Evolutionary conservation across 2,113 vertebrate species (phyloP), one percentile per base, ranked within the genome.

Genomic region (Etheostoma cragini): DNA sequence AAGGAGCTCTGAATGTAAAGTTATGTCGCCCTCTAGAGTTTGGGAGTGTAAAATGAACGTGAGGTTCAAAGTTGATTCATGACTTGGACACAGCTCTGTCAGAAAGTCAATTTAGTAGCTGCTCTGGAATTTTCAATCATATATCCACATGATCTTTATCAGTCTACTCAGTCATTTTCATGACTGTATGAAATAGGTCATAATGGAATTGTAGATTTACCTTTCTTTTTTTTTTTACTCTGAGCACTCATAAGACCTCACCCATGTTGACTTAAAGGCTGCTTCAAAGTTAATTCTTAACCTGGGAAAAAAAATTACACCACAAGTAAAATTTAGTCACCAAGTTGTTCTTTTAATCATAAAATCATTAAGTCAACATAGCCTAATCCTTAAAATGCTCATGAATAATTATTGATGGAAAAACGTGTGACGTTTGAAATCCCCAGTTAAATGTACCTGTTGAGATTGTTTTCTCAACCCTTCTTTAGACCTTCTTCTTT

Each of bases 21-120:
- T 24, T 56, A 21, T 78, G 47, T 74, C 60, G 79, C 76, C 84
- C 84, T 47, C 86, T 86, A 33, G 21, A 46, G 86, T 16, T 78
- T 38, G 17, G 82, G 76, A 81, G 65, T 47, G n/a, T 61, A 4
- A 61, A 53, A 21, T 26, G 19, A 16, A 13, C 1, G 17, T 6
- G 53, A 33, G 8, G 69, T 21, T 49, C 24, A 49, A 15, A 60
- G 54, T 47, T 26, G 3, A 78, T 16, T 47, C n/a, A 21, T 67
- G 26, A 76, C 60, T 3, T 2, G 38, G 38, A 42, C 10, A 65
- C 22, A 15, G 24, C 19, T 67, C 19, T 67, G 65, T 42, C 38
- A 42, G 8, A 42, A 42, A 5, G 11, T 22, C 38, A 4, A 22
- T 72, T 72, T 1, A n/a, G 8, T 53, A 15, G 21, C 42, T 33